Evolutionary conservation across 2,888 invertebrate species (phyloP).

Genomic region (Aromia moschata): DNA sequence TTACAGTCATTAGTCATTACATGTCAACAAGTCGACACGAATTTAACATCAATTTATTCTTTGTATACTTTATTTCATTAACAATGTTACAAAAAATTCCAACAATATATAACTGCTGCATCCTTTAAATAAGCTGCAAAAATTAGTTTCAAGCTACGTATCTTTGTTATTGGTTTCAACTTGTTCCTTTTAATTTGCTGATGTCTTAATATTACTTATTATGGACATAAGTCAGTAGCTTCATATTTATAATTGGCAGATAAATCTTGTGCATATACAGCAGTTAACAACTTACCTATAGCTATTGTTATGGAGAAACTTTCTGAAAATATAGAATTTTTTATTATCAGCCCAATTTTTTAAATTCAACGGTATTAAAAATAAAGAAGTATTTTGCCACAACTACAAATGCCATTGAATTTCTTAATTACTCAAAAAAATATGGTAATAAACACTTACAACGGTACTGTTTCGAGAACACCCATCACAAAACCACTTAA

Average conservation of each 20-base stretch:
- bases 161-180: conserved; percentile 4
- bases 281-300: conserved; percentile 13
- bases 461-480: conserved; percentile 34
- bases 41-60: too few species aligned
- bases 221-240: background rate
- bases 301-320: conserved; percentile 6
- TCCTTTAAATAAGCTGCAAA: conserved; percentile 10
- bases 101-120: conserved; percentile 10
- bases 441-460: background rate
- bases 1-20: too few species aligned
- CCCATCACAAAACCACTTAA: conserved; percentile 50
- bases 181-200: conserved; percentile 1
- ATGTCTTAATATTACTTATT: background rate
- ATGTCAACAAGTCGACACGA: too few species aligned
- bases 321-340: background rate
- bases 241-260: conserved; percentile 11
- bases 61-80: too few species aligned
- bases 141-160: background rate
- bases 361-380: background rate
- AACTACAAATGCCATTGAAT: background rate
- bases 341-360: background rate
- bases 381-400: background rate
- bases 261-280: conserved; percentile 8
- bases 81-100: conserved; percentile 13
- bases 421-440: background rate